Conservation (phyloP, 1,140 invertebrate genomes). For the silkworm (Bombyx mori) region ASM3026992v2 NC_085127.1:3888001-3888500, state of each 20-base stretch:
- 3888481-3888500: too few species aligned
- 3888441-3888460: too few species aligned
- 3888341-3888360: too few species aligned
- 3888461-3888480: too few species aligned
- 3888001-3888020: constrained; percentile 12
- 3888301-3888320: too few species aligned
- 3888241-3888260: constrained; percentile 1
- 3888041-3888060: constrained; percentile 21
- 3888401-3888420: too few species aligned
- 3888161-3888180: constrained; percentile 17
- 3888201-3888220: constrained; percentile 14
- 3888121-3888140: constrained; percentile 28
- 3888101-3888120: constrained; percentile 24
- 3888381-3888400: too few species aligned
- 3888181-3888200: constrained; percentile 1
- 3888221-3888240: constrained; percentile 2
- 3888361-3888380: too few species aligned
- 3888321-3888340: too few species aligned
- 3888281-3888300: too few species aligned
- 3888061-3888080: constrained; percentile 25
- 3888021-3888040: constrained; percentile 30
- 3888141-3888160: constrained; percentile 29
- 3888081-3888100: constrained; percentile 24
- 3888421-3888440: too few species aligned
- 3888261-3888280: too few species aligned